phyloP scores from a whole-genome alignment of 2,113 vertebrate species.

The Laterallus jamaicensis region DNA sequence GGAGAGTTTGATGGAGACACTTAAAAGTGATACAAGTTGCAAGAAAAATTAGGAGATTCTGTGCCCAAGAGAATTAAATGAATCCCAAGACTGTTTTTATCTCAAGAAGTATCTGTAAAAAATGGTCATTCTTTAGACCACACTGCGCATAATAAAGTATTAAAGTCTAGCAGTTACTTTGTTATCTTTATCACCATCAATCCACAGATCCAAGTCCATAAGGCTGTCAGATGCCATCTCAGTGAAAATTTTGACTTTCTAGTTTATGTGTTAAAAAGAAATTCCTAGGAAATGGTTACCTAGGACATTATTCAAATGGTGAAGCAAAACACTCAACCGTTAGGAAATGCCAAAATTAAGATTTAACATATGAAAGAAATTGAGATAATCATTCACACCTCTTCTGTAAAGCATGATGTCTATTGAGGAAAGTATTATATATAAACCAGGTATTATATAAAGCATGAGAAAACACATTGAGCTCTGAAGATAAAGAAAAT shows the following conservation, averaged over 20 bases:
- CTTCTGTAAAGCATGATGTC: not conserved
- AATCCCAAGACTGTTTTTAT: not conserved
- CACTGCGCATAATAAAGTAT: not conserved
- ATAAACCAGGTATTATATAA: not conserved
- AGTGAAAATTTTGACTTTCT: not conserved
- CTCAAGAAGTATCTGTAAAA: not conserved
- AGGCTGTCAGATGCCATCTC: not conserved
- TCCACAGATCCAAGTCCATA: not conserved
- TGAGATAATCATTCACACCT: not conserved
- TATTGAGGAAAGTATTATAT: not conserved
- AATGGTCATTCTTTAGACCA: not conserved
- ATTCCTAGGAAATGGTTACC: not conserved
- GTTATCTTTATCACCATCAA: not conserved
- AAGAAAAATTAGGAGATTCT: not conserved
- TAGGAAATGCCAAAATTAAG: not conserved
- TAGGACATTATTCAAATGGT: not conserved
- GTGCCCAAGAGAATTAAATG: not conserved
- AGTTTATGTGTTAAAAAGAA: not conserved
- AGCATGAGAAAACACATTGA: not conserved
- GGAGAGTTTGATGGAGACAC: not conserved
- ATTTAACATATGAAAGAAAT: constrained; percentile 8
- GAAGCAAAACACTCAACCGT: not conserved
- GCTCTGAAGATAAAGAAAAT: constrained; percentile 8
- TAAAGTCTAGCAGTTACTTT: not conserved
- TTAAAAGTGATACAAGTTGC: not conserved